These are phyloP conservation scores for Microcebus jonahi DNA, from an alignment of 2,113 vertebrate species.

Conservation along the genomic window DNA sequence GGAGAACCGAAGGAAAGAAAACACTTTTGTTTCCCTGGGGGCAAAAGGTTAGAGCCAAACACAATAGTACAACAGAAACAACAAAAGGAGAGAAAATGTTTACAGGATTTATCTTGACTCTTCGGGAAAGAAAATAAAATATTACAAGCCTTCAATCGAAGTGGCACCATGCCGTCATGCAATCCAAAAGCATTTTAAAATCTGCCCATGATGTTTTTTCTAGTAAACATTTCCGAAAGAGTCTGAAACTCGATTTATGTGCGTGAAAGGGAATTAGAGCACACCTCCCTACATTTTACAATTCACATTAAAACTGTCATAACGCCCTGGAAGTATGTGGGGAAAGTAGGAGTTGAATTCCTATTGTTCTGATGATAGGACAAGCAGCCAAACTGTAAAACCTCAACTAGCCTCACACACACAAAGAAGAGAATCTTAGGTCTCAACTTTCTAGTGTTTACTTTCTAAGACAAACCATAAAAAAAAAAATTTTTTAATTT, in stretches of 20 bases:
- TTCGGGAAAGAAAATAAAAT: constrained; percentile 78
- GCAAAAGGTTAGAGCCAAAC: constrained; percentile 61
- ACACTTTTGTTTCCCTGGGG: constrained; percentile 6
- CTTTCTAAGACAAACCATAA: not conserved
- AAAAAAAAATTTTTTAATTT: not conserved
- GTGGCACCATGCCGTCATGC: constrained; percentile 70
- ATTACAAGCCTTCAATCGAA: constrained; percentile 75
- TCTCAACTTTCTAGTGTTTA: not conserved
- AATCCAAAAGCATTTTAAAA: constrained; percentile 76
- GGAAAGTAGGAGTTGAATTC: not conserved
- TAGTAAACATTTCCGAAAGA: constrained; percentile 69
- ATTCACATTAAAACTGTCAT: constrained; percentile 54
- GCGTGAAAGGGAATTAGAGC: constrained; percentile 62
- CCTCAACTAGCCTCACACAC: not conserved
- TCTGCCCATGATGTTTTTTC: constrained; percentile 63
- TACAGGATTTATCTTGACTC: constrained; percentile 75
- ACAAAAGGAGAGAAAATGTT: constrained; percentile 73
- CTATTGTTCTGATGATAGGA: constrained; percentile 19
- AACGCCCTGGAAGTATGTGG: constrained; percentile 9
- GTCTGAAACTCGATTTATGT: constrained; percentile 68
- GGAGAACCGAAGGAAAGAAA: constrained; percentile 39
- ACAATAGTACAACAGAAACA: constrained; percentile 66
- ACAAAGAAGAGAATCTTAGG: not conserved
- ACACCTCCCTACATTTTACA: constrained; percentile 57
- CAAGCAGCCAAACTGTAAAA: not conserved